phyloP scores from a whole-genome alignment of 1,140 invertebrate genomes.

The Pseudomyrmex gracilis region DNA sequence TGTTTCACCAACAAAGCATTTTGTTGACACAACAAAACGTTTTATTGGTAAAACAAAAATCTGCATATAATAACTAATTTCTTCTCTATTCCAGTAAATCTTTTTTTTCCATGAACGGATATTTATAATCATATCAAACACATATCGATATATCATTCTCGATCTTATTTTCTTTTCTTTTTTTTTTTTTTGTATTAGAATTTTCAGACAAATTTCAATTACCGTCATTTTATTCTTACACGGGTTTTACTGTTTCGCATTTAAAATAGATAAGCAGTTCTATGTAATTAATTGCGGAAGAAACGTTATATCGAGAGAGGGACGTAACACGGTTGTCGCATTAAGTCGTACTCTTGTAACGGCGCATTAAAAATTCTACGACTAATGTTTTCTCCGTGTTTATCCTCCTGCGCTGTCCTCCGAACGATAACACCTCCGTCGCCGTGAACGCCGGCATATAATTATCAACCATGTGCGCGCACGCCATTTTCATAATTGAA shows the following conservation, averaged over 20 bases:
- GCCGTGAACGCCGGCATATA: not conserved
- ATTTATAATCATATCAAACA: no score
- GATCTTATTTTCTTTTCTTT: not conserved
- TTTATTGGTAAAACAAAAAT: no score
- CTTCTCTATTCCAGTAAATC: no score
- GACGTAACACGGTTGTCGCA: conserved; percentile 23
- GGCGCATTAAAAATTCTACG: conserved; percentile 46
- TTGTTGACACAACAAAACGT: no score
- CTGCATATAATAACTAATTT: not conserved
- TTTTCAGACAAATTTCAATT: not conserved
- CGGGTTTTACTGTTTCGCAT: not conserved
- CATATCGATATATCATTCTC: not conserved
- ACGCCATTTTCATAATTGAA: conserved; percentile 62
- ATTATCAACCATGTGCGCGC: conserved; percentile 11
- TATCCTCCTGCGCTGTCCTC: conserved; percentile 19
- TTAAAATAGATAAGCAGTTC: not conserved
- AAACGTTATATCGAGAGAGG: not conserved
- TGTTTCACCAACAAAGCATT: no score
- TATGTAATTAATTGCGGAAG: conserved; percentile 38
- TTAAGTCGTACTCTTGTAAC: conserved; percentile 44
- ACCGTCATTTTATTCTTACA: not conserved
- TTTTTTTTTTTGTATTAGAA: not conserved
- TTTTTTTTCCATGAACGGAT: no score
- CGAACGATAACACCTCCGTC: conserved; percentile 45
- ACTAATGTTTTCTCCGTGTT: conserved; percentile 23